A percentile compares a stretch with the other conserved stretches of the same genome.
These are phyloP conservation scores for Aptenodytes forsteri DNA, from an alignment of 2,113 vertebrate genomes.

Conservation along the genomic window DNA sequence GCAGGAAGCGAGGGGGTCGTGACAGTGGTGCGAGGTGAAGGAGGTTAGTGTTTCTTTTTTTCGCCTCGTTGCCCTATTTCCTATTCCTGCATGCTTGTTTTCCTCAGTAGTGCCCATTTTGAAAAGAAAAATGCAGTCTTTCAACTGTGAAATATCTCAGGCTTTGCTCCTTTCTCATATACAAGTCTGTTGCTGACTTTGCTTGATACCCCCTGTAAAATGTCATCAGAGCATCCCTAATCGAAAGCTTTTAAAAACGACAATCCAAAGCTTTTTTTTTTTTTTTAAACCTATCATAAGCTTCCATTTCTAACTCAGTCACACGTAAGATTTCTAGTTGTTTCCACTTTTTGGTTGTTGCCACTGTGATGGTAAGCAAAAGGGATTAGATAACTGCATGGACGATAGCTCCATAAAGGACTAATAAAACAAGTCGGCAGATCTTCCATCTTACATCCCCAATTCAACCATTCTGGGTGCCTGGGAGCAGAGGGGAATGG, in stretches of 20 bases:
- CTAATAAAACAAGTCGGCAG: no score
- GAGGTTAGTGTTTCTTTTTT: accelerated
- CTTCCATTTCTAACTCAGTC: neutral
- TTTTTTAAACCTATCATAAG: neutral
- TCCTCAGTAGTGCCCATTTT: neutral
- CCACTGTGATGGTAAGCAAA: neutral
- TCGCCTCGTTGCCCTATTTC: neutral
- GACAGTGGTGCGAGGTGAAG: accelerated
- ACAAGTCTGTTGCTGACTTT: neutral
- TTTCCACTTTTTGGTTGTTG: neutral
- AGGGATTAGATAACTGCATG: no score
- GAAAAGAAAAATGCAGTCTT: neutral
- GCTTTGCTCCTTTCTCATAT: neutral
- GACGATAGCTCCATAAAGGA: neutral
- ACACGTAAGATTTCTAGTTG: neutral
- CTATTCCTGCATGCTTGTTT: neutral
- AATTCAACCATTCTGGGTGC: accelerated
- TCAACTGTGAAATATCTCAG: accelerated
- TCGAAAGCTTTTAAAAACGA: neutral
- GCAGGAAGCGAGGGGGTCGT: neutral
- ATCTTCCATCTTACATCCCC: neutral
- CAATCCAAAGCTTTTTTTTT: neutral
- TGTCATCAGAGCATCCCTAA: neutral
- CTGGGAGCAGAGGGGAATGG: neutral
- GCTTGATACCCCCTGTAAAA: neutral